Conservation (phyloP, 2,888 invertebrate species). For the Mesoligia furuncula region DNA sequence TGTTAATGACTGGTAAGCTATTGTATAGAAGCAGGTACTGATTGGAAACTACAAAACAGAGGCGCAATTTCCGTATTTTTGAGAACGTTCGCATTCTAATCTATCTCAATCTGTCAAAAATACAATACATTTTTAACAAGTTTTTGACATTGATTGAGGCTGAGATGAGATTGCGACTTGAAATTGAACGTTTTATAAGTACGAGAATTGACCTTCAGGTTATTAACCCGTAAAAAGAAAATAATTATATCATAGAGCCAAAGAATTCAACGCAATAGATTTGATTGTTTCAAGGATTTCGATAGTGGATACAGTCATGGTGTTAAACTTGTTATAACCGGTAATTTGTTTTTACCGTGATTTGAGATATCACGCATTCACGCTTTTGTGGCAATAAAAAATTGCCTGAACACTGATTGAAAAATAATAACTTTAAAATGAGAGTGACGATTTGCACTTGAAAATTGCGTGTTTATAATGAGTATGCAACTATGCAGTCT, state of each 20-base stretch:
- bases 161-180: background rate
- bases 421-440: slow-evolving; percentile 5
- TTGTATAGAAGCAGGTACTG: background rate
- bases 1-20: background rate
- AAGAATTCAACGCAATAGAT: slow-evolving; percentile 14
- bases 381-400: background rate
- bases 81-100: background rate
- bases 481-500: background rate
- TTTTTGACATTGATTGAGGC: background rate
- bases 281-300: slow-evolving; percentile 3
- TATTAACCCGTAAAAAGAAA: background rate
- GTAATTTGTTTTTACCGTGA: slow-evolving; percentile 9
- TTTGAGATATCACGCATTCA: slow-evolving; percentile 4
- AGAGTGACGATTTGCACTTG: slow-evolving; percentile 13
- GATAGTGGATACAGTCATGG: background rate
- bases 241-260: background rate
- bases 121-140: too few species aligned
- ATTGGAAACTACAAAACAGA: background rate
- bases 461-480: slow-evolving; percentile 1
- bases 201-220: too few species aligned
- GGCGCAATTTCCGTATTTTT: background rate
- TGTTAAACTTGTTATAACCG: background rate
- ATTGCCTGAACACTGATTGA: background rate
- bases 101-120: background rate
- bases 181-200: background rate